phyloP scores from a whole-genome alignment of 2,113 vertebrate species.

The Cyrtonyx montezumae region DNA sequence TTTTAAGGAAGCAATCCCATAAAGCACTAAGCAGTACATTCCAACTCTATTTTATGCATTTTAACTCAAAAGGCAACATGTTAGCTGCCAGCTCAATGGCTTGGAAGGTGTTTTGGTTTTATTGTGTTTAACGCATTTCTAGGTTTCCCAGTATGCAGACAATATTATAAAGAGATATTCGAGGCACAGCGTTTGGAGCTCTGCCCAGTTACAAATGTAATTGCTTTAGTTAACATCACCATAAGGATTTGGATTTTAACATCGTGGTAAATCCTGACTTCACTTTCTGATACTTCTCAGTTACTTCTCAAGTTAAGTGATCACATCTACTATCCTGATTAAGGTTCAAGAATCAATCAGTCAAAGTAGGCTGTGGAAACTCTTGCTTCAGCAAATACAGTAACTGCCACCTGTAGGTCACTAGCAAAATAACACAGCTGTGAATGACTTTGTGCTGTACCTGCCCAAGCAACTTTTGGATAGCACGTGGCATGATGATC shows the following conservation, averaged over 20 bases:
- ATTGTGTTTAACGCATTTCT: rapidly evolving
- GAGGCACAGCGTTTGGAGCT: rapidly evolving
- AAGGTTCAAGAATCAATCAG: background rate
- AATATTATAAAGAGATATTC: background rate
- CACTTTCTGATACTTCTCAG: background rate
- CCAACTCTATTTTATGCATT: background rate
- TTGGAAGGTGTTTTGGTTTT: background rate
- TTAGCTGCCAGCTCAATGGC: background rate
- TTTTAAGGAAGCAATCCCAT: background rate
- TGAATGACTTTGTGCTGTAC: background rate
- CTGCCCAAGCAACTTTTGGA: background rate
- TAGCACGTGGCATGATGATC: background rate
- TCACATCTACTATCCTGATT: rapidly evolving
- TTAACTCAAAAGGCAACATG: background rate
- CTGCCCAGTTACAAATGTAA: background rate
- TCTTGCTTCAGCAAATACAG: background rate
- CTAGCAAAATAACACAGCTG: background rate
- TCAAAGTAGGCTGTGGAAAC: background rate
- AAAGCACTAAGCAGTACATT: background rate
- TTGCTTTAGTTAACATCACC: background rate
- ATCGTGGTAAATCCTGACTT: background rate
- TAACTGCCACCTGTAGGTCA: background rate
- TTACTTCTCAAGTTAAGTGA: background rate
- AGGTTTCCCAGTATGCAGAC: background rate
- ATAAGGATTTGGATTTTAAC: background rate